Conservation (phyloP, 2,797 vertebrate genomes). For the Sebastes trivittatus region DNA sequence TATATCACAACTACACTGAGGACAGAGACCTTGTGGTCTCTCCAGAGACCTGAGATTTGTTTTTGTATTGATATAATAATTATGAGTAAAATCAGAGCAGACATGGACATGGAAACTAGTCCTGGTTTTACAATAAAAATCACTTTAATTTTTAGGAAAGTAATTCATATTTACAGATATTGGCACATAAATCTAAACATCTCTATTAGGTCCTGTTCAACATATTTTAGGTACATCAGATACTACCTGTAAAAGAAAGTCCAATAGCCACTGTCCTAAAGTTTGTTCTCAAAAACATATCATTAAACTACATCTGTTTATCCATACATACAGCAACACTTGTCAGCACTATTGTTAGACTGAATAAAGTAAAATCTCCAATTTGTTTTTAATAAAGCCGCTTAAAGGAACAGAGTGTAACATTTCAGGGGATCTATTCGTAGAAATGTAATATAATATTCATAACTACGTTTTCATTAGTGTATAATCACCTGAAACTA, state of each 20-base stretch:
- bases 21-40: conserved; percentile 20
- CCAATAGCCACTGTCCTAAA: not conserved
- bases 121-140: not conserved
- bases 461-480: no score
- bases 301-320: not conserved
- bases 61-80: not conserved
- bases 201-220: not conserved
- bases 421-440: no score
- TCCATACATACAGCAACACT: not conserved
- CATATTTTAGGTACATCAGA: not conserved
- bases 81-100: not conserved
- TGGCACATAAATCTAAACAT: not conserved
- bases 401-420: not conserved
- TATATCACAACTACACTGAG: not conserved
- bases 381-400: not conserved
- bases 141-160: conserved; percentile 19
- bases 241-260: not conserved
- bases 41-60: not conserved
- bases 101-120: not conserved
- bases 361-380: not conserved
- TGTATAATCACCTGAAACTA: no score
- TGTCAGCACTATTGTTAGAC: not conserved
- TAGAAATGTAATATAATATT: no score
- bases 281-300: not conserved
- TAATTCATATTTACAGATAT: not conserved